Conservation (phyloP, 2,888 invertebrate genomes). For the Furcula furcula region DNA sequence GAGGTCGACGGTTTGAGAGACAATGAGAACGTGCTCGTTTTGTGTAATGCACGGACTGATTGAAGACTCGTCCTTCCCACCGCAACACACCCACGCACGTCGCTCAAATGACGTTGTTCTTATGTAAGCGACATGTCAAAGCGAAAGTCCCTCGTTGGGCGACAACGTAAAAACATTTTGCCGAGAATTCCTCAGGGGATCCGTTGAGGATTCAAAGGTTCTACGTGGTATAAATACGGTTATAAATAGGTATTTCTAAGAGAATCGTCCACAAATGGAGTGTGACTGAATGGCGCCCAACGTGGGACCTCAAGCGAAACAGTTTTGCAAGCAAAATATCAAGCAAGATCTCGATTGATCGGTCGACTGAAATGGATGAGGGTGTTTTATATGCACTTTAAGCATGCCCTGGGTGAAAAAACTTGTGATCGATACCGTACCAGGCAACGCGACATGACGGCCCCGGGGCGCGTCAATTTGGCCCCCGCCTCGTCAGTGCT, state of each 20-base stretch:
- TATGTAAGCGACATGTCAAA: slow-evolving; percentile 2
- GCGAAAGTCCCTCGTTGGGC: slow-evolving; percentile 10
- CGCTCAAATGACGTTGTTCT: slow-evolving; percentile 6
- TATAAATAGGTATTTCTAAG: neutral
- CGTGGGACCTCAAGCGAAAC: slow-evolving; percentile 30
- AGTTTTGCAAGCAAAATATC: slow-evolving; percentile 41
- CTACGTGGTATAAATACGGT: neutral
- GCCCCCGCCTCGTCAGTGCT: slow-evolving; percentile 76
- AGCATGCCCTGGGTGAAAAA: slow-evolving; percentile 53
- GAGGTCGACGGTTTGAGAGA: slow-evolving; percentile 15
- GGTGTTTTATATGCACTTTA: slow-evolving; percentile 62
- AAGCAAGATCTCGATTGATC: slow-evolving; percentile 46
- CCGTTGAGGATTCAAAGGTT: neutral
- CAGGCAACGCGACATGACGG: slow-evolving; percentile 49
- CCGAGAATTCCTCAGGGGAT: neutral
- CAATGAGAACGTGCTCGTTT: slow-evolving; percentile 27
- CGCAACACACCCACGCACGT: slow-evolving; percentile 5
- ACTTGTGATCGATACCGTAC: slow-evolving; percentile 66
- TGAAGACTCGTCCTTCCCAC: slow-evolving; percentile 11
- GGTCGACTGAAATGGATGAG: slow-evolving; percentile 50
- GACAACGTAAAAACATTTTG: slow-evolving; percentile 11
- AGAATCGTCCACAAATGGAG: slow-evolving; percentile 5
- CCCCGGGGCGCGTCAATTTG: slow-evolving; percentile 74
- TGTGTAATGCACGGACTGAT: slow-evolving; percentile 21
- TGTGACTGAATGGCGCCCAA: slow-evolving; percentile 39